phyloP scores from a whole-genome alignment of 2,113 vertebrate species.

The Chloropsis hardwickii region DNA sequence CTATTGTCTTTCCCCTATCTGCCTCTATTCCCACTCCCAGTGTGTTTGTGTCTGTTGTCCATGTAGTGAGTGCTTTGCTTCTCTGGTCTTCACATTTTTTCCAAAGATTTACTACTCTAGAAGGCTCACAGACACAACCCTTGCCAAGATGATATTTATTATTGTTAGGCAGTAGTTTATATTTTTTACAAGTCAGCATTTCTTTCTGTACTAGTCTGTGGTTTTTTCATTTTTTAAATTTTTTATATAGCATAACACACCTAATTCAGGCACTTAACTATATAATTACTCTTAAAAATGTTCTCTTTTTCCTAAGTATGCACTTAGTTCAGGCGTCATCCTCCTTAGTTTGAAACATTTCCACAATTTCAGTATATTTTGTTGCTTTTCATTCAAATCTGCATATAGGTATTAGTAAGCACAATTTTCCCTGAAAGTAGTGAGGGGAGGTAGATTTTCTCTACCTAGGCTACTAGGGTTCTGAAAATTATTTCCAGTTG shows the following conservation, averaged over 20 bases:
- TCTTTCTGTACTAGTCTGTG: not conserved
- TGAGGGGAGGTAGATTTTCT: not conserved
- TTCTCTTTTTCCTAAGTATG: not conserved
- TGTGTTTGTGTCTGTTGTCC: not conserved
- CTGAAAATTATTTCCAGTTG: not conserved
- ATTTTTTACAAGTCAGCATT: not conserved
- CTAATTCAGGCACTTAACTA: not conserved
- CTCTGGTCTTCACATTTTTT: not conserved
- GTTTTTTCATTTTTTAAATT: fast-evolving
- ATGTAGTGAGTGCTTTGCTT: not conserved
- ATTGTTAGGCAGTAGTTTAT: not conserved
- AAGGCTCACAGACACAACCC: not conserved
- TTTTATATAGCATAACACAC: not conserved
- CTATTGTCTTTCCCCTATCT: not conserved
- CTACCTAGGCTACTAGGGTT: not conserved
- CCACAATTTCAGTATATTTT: not conserved
- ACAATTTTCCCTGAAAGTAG: not conserved
- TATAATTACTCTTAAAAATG: not conserved
- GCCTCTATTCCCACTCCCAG: not conserved
- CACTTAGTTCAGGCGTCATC: not conserved
- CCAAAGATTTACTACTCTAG: not conserved
- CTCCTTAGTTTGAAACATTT: not conserved
- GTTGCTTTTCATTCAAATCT: not conserved
- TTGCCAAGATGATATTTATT: slow-evolving; percentile 21
- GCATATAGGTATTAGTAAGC: not conserved